Evolutionary conservation across 2,797 vertebrate species (phyloP), one percentile per base, ranked within the genome.

Genomic region (Chaenodraco wilsoni): DNA sequence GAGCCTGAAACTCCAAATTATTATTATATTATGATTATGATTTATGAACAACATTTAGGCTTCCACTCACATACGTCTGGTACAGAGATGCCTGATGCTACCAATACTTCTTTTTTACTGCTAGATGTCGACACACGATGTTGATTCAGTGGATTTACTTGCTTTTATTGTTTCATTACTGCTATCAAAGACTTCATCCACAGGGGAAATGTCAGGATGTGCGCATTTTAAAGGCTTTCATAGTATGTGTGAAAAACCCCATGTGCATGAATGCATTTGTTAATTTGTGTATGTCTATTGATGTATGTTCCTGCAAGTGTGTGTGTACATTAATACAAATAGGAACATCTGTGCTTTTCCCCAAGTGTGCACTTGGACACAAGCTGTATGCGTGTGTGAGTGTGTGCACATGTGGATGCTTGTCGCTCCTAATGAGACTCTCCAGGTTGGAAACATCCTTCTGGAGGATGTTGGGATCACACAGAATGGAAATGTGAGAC

Each of bases 391-490:
- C 19, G 19, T 31, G 19, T 44, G 16, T 5, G 2, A 5, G 59
- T 37, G 15, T 58, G 21, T 27, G 62, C 23, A 15, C 44, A 43
- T 74, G 74, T 66, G 51, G 58, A 43, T 44, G 45, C 37, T 15
- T 57, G 41, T 64, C 5, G 1, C 8, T 21, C 17, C 55, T 84
- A 67, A 83, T 83, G 72, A 81, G 78, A 75, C 64, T 69, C 57
- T 82, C 55, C 50, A 21, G 57, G 11, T 66, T 51, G 27, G 46
- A 71, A 77, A 83, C 75, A 84, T 76, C n/a, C 59, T 76, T 75
- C 67, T 52, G 49, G 56, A 66, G 50, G 60, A 66, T 62, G 23
- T n/a, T 55, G 55, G 68, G 62, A 82, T 79, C 84, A 80, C 73
- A 80, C 50, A 37, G 59, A 81, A 69, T 48, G 63, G 50, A 51